Conservation (phyloP, 2,888 invertebrate genomes). For the Drosophila mercatorum region DNA sequence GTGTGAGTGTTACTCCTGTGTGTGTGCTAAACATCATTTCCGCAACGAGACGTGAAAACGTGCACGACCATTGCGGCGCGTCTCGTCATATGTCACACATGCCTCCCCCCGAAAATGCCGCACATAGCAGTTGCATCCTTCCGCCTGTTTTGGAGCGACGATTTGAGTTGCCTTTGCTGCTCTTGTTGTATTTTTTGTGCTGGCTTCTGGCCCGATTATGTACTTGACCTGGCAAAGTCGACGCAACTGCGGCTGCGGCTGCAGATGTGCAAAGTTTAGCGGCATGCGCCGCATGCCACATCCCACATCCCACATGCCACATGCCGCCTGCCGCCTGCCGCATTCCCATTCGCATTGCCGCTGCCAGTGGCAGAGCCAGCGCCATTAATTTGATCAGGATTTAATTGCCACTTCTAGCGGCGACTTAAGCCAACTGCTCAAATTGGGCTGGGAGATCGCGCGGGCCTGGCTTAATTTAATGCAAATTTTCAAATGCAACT, state of each 20-base stretch:
- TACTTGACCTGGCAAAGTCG: constrained; percentile 41
- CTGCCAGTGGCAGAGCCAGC: neutral
- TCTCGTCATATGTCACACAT: constrained; percentile 39
- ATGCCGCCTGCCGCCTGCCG: constrained; percentile 19
- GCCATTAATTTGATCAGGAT: constrained; percentile 36
- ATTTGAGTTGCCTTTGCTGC: neutral
- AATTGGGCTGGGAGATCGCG: constrained; percentile 11
- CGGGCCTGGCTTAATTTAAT: constrained; percentile 39
- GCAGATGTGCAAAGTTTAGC: constrained; percentile 23
- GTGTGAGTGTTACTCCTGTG: constrained; percentile 30
- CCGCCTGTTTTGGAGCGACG: constrained; percentile 2
- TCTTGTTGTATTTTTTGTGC: neutral
- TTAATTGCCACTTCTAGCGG: constrained; percentile 40
- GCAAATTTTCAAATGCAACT: constrained; percentile 57
- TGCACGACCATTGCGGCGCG: constrained; percentile 39
- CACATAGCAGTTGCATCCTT: constrained; percentile 40
- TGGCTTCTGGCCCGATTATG: constrained; percentile 40
- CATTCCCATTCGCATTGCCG: neutral
- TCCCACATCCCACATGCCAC: neutral
- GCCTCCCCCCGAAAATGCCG: constrained; percentile 16
- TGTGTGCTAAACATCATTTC: constrained; percentile 63
- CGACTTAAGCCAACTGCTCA: constrained; percentile 28
- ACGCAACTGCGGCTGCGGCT: constrained; percentile 7
- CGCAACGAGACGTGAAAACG: constrained; percentile 65
- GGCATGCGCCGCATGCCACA: constrained; percentile 22